Percentiles rank a stretch among this genome's conserved stretches.
These are phyloP conservation scores for Diadophis punctatus DNA, from an alignment of 2,113 vertebrate genomes.

Conservation along the genomic window DNA sequence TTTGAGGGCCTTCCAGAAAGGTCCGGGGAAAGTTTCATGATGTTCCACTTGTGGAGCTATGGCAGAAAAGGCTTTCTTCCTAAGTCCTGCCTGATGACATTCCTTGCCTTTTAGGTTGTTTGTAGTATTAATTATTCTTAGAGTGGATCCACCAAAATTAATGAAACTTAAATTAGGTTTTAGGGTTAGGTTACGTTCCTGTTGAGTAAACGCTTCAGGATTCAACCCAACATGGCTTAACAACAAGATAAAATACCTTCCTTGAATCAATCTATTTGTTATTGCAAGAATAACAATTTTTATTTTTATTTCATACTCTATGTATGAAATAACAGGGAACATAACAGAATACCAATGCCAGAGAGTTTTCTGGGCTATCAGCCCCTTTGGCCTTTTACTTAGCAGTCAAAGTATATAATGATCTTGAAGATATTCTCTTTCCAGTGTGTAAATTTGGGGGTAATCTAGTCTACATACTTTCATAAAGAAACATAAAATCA, in stretches of 20 bases:
- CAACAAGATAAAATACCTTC: not conserved
- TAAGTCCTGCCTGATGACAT: not conserved
- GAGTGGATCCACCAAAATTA: not conserved
- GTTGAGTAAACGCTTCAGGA: not conserved
- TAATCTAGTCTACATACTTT: not conserved
- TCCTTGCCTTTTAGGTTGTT: not conserved
- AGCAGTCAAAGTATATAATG: not conserved
- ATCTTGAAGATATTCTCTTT: conserved; percentile 9
- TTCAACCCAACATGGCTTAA: not conserved
- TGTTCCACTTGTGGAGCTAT: not conserved
- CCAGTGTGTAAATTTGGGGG: not conserved
- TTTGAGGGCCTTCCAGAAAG: not conserved
- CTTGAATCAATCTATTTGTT: not conserved
- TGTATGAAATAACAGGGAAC: conserved; percentile 50
- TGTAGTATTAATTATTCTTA: not conserved
- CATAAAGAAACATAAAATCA: not conserved
- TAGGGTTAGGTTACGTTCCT: not conserved
- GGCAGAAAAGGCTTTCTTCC: not conserved
- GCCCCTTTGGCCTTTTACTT: conserved; percentile 40
- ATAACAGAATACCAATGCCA: conserved; percentile 51
- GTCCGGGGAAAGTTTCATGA: not conserved
- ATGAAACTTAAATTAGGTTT: not conserved
- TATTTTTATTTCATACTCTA: conserved; percentile 43
- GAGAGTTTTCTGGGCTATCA: conserved; percentile 39
- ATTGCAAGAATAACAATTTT: not conserved